These are phyloP conservation scores for Phenganax subtilis DNA, from an alignment of 92 coral and sea anemone genomes.

Conservation along the genomic window DNA sequence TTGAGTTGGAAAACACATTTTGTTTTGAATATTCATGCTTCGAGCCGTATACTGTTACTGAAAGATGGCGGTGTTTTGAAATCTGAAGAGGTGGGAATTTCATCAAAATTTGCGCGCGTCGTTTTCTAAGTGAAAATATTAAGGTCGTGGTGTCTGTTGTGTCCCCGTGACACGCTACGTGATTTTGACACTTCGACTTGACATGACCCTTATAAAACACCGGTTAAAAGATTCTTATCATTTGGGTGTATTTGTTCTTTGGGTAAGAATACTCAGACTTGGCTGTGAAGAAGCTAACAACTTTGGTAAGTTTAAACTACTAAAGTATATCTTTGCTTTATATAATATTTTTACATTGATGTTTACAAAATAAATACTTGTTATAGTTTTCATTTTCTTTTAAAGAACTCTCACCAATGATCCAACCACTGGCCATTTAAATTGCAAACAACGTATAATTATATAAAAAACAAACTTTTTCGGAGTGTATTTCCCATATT, in stretches of 20 bases:
- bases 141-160: background rate
- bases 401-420: background rate
- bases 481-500: background rate
- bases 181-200: constrained; percentile 10
- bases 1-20: background rate
- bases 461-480: background rate
- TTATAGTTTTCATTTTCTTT: background rate
- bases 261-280: background rate
- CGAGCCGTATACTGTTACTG: background rate
- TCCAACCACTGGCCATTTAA: background rate
- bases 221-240: background rate
- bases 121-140: background rate
- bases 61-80: background rate
- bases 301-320: background rate
- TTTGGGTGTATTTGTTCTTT: background rate
- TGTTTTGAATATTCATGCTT: background rate
- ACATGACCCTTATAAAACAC: background rate
- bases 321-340: background rate
- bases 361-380: background rate
- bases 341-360: background rate
- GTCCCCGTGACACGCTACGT: background rate
- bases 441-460: background rate
- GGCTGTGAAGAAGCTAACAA: background rate
- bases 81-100: background rate
- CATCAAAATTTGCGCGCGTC: background rate